phyloP scores from a whole-genome alignment of 1,140 invertebrate species.

The Alviniconcha marisindica region DNA sequence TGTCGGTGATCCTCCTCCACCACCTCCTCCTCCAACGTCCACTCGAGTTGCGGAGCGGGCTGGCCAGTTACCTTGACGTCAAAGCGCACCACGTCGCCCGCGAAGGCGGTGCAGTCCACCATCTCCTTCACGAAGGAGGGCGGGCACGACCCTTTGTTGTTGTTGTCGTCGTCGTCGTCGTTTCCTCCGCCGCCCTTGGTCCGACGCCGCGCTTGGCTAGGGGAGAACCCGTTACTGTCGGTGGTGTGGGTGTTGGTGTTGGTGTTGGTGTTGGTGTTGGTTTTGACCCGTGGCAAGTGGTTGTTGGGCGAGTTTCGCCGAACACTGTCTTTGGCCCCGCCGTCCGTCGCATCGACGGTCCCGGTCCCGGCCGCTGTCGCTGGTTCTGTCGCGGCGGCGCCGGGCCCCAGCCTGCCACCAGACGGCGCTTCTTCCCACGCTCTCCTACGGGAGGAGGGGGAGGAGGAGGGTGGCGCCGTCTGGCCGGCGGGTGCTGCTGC shows the following conservation, averaged over 20 bases:
- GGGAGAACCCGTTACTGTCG: constrained; percentile 12
- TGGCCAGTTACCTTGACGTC: constrained; percentile 70
- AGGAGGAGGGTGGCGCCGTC: background rate
- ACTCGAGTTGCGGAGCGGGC: constrained; percentile 70
- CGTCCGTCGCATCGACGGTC: too few relatives aligned
- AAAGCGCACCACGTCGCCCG: constrained; percentile 65
- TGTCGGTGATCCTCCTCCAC: constrained; percentile 54
- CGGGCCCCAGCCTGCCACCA: background rate
- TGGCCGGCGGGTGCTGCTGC: background rate
- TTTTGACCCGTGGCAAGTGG: background rate
- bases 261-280: background rate
- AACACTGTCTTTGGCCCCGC: background rate
- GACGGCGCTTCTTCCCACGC: background rate
- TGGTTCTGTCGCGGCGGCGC: too few relatives aligned
- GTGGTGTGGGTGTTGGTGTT: constrained; percentile 4
- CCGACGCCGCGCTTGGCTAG: background rate
- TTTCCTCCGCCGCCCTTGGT: background rate
- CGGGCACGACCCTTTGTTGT: background rate
- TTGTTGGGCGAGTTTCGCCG: background rate
- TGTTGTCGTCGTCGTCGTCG: background rate
- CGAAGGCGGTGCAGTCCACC: constrained; percentile 62
- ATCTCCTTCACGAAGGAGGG: constrained; percentile 62
- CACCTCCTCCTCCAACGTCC: constrained; percentile 73
- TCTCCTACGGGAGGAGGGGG: background rate
- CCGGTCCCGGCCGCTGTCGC: too few relatives aligned